Evolutionary conservation across 2,797 vertebrate species (phyloP), one percentile per base, ranked within the genome.

Genomic region (Crossoptilon crossoptilon): DNA sequence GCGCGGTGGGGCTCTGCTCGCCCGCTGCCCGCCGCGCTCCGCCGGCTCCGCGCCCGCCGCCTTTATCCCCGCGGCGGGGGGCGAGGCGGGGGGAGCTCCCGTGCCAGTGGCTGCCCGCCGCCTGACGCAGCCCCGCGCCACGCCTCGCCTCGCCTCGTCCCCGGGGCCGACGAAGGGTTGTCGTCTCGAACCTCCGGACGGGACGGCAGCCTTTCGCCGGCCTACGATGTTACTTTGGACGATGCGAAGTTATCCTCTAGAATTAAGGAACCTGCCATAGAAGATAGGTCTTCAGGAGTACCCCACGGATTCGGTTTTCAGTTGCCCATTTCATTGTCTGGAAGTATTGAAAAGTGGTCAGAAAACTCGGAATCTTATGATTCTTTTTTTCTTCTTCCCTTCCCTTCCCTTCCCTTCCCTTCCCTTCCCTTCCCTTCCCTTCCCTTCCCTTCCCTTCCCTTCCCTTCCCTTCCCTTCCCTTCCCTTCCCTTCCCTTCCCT

Each of bases 1-100:
- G 56, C 33, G 43, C 68, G 22, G 23, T 4, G 76, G 41, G 31
- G 24, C 26, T 27, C 64, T 33, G 41, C 64, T 37, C 51, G 11
- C 35, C 23, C 55, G 68, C 10, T 4, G 41, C n/a, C 46, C 41
- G 46, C 58, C 51, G 58, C 31, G 10, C 29, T 60, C 33, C 24
- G 9, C 48, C 27, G 33, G 53, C 37, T 72, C 59, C 66, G 59
- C 51, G 35, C 60, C 48, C 62, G 55, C 37, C 58, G 33, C 74
- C 87, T 91, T 94, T 93, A 87, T 91, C 56, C n/a, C 44, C 53
- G 68, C 56, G 17, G 48, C 59, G 46, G 91, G 58, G 73, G 84
- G 88, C 10, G 87, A 88, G 88, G 51, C 62, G 35, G 49, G 67
- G 76, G 66, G 43, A 77, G 63, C 56, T 73, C 43, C 69, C 16